phyloP scores from a whole-genome alignment of 2,113 vertebrate genomes.

The Centropus bengalensis region DNA sequence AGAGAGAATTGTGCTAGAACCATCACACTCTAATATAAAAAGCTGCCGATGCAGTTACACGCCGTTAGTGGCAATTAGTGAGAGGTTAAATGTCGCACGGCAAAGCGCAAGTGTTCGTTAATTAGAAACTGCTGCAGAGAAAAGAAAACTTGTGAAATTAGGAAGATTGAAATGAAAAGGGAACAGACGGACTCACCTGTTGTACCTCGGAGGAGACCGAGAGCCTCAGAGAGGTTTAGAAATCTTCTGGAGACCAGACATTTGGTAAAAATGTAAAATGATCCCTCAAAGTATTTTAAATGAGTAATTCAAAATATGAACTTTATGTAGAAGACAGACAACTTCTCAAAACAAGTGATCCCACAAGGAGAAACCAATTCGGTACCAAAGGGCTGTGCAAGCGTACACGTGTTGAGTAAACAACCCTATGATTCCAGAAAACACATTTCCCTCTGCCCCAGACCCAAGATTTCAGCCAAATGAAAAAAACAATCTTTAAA shows the following conservation, averaged over 20 bases:
- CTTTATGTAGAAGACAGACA: background rate
- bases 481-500: background rate
- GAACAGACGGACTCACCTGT: slow-evolving; percentile 46
- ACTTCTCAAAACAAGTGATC: background rate
- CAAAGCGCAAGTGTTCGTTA: background rate
- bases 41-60: background rate
- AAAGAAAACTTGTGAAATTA: background rate
- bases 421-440: background rate
- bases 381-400: background rate
- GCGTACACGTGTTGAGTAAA: background rate
- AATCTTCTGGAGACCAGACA: slow-evolving; percentile 26
- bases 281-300: background rate
- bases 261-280: slow-evolving; percentile 11
- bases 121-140: slow-evolving; percentile 14
- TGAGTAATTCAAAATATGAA: background rate
- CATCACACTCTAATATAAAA: slow-evolving; percentile 14
- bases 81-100: slow-evolving; percentile 41
- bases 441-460: fast-evolving
- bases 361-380: background rate
- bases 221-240: slow-evolving; percentile 7
- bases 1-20: slow-evolving; percentile 19
- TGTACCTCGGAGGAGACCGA: slow-evolving; percentile 30
- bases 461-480: background rate
- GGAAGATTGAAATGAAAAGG: slow-evolving; percentile 19
- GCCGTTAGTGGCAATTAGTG: slow-evolving; percentile 46